A percentile compares a stretch with the other conserved stretches of the same genome.
These are phyloP conservation scores for Polia nebulosa DNA, from an alignment of 2,888 invertebrate genomes.

Conservation along the genomic window DNA sequence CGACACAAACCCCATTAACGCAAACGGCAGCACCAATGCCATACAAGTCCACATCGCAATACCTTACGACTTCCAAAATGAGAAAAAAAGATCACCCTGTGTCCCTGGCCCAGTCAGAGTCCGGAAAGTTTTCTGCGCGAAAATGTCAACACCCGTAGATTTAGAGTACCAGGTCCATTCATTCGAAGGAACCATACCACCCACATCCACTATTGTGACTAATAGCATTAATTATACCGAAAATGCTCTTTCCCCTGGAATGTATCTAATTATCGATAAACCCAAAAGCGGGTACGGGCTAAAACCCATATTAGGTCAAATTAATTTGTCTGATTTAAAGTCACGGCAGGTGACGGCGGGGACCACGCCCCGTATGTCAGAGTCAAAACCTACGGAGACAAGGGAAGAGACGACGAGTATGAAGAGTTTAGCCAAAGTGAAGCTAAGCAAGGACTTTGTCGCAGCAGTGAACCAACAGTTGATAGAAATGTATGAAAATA, in stretches of 20 bases:
- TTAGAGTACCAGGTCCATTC: constrained; percentile 82
- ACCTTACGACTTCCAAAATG: constrained; percentile 68
- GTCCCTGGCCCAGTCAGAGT: constrained; percentile 66
- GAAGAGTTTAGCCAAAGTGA: constrained; percentile 67
- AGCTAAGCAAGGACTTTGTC: constrained; percentile 77
- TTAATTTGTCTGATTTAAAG: constrained; percentile 53
- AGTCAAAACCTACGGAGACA: constrained; percentile 29
- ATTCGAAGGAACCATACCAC: constrained; percentile 63
- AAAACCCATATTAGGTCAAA: constrained; percentile 69
- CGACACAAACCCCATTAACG: constrained; percentile 4
- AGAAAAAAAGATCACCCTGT: constrained; percentile 72
- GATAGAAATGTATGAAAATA: constrained; percentile 71
- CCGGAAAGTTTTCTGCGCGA: constrained; percentile 81
- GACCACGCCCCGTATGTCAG: constrained; percentile 29
- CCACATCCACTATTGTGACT: constrained; percentile 12
- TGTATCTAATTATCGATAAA: constrained; percentile 79
- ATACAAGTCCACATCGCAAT: constrained; percentile 83
- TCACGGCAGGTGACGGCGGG: constrained; percentile 35
- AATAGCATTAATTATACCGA: background rate
- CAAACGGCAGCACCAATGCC: constrained; percentile 64
- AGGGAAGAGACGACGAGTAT: constrained; percentile 62
- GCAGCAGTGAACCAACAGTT: constrained; percentile 76
- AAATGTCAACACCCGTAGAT: constrained; percentile 81
- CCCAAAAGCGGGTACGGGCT: constrained; percentile 70
- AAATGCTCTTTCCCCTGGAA: constrained; percentile 70